Conservation (phyloP, 2,888 invertebrate genomes). For the Drosophila yooni region DNA sequence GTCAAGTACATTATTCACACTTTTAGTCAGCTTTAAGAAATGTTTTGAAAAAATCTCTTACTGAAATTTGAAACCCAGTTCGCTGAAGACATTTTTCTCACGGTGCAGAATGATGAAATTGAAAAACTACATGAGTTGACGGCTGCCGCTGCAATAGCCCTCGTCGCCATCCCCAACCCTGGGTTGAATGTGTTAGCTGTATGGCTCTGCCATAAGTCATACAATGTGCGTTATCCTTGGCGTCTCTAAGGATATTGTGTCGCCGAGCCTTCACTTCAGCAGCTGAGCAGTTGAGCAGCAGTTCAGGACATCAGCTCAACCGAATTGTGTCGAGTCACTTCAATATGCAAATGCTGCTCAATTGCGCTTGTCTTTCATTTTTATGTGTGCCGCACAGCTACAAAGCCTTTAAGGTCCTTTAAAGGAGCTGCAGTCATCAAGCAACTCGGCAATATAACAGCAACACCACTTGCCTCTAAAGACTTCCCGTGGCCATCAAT, state of each 20-base stretch:
- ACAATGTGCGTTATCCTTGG: slow-evolving; percentile 76
- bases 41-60: not conserved
- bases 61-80: not conserved
- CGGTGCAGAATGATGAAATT: slow-evolving; percentile 48
- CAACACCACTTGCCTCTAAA: slow-evolving; percentile 25
- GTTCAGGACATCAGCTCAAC: slow-evolving; percentile 17
- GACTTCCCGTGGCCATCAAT: slow-evolving; percentile 60
- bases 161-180: not conserved
- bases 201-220: slow-evolving; percentile 66
- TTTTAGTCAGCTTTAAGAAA: not conserved
- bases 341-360: slow-evolving; percentile 78
- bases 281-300: not conserved
- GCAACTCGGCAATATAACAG: slow-evolving; percentile 17
- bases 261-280: slow-evolving; percentile 15
- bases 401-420: slow-evolving; percentile 56
- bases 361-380: slow-evolving; percentile 71
- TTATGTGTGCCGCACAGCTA: slow-evolving; percentile 53
- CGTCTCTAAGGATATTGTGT: slow-evolving; percentile 41
- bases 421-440: slow-evolving; percentile 22
- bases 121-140: slow-evolving; percentile 54
- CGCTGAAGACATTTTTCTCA: not conserved
- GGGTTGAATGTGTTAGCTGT: slow-evolving; percentile 1
- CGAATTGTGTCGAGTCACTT: slow-evolving; percentile 59
- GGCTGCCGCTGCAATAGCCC: slow-evolving; percentile 29
- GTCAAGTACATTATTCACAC: not conserved